These are phyloP conservation scores for Drosophila bunnanda DNA, from an alignment of 2,888 invertebrate genomes.

Conservation along the genomic window DNA sequence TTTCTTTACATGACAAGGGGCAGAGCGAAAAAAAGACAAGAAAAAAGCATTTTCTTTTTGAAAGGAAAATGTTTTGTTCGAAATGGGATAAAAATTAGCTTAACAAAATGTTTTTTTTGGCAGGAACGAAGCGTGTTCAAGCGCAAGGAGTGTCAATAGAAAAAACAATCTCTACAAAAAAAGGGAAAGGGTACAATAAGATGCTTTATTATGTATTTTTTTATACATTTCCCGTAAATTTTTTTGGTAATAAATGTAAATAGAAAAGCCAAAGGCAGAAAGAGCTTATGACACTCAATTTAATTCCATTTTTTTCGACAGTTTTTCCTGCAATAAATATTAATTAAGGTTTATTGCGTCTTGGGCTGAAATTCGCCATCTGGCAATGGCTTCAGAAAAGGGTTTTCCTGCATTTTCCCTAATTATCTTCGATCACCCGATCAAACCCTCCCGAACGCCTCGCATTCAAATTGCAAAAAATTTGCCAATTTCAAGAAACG, in stretches of 20 bases:
- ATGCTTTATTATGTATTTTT: slow-evolving; percentile 23
- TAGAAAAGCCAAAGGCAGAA: slow-evolving; percentile 48
- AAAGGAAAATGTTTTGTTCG: slow-evolving; percentile 65
- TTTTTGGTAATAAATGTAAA: slow-evolving; percentile 56
- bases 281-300: slow-evolving; percentile 81
- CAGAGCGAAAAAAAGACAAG: slow-evolving; percentile 40
- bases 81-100: slow-evolving; percentile 80
- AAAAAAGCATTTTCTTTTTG: slow-evolving; percentile 45
- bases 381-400: neutral
- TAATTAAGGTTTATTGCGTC: slow-evolving; percentile 62
- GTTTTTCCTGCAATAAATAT: slow-evolving; percentile 29
- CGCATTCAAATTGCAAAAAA: slow-evolving; percentile 72
- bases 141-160: slow-evolving; percentile 54
- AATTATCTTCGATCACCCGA: slow-evolving; percentile 57
- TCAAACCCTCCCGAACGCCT: slow-evolving; percentile 69
- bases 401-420: neutral
- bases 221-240: slow-evolving; percentile 6
- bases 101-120: slow-evolving; percentile 77
- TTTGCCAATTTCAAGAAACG: slow-evolving; percentile 55
- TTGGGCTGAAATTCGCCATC: slow-evolving; percentile 16
- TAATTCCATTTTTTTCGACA: slow-evolving; percentile 44
- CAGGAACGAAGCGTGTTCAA: slow-evolving; percentile 75
- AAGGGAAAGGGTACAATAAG: slow-evolving; percentile 13
- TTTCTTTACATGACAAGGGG: slow-evolving; percentile 59
- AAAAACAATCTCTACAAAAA: slow-evolving; percentile 32